Base-by-base conservation (phyloP, 2,797 vertebrate genomes). In the Clarias laeviceps region DNA sequence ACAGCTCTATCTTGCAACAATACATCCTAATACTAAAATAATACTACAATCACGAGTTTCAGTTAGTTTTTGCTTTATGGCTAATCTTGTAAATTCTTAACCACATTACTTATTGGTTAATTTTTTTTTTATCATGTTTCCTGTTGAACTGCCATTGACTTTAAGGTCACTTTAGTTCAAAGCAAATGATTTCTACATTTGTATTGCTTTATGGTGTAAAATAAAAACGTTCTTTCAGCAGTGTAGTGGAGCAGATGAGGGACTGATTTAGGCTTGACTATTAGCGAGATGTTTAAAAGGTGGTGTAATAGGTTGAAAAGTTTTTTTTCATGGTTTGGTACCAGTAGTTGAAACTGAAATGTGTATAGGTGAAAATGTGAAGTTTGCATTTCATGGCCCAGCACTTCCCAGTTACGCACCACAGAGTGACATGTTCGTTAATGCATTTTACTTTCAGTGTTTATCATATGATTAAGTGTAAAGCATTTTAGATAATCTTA, bases 301-400 rank as follows among this genome's bases (percentile, higher is more conserved):
- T 50, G 70, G 12, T 45, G 70, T 73, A 29, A 27, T 54, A 56
- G 6, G 40, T 40, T 40, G 40, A 40, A 45, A 45, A 45, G 0
- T 7, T 4, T 54, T 74, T 74, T 74, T 74, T 45, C 45, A 29
- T 29, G 17, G 56, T 27, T 74, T 15, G 14, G 27, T 74, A 50
- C 72, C 72, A 74, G 72, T 29, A 29, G 56, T 2, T 74, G 72
- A 74, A 74, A 74, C 50, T 20, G 72, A 56, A 56, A 74, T 29
- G n/a, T 45, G 45, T 54, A 12, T 54, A 54, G 50, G 50, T 54
- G 40, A 17, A 56, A 56, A 74, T 74, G n/a, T 74, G 3, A 73
- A 27, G 50, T 73, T 50, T 7, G 24, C 50, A 56, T 56, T 29
- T 74, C 22, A 8, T 74, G 72, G 72, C n/a, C 17, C 72, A 56